Conservation (phyloP, 2,888 invertebrate species). For the Trichogramma dendrolimi region DNA sequence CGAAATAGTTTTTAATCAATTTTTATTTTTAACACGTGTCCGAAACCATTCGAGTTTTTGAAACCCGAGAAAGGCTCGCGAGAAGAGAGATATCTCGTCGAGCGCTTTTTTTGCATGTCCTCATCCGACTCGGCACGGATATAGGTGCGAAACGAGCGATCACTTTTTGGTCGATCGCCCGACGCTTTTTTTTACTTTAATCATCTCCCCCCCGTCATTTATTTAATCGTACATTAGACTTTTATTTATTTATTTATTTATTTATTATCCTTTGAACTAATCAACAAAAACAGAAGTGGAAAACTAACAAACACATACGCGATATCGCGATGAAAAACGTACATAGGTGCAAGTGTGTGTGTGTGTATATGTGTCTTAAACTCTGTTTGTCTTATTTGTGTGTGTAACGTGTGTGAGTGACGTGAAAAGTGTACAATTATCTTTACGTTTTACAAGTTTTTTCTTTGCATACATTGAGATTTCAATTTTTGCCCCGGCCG, state of each 20-base stretch:
- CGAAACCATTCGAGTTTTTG: slow-evolving; percentile 10
- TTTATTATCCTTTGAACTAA: slow-evolving; percentile 28
- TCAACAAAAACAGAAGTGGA: slow-evolving; percentile 30
- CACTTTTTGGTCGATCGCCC: slow-evolving; percentile 15
- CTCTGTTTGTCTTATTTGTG: slow-evolving; percentile 8
- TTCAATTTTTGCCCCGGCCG: not conserved
- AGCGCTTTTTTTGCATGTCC: slow-evolving; percentile 4
- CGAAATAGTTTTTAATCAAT: no score
- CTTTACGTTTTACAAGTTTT: slow-evolving; percentile 2
- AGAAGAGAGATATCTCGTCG: not conserved
- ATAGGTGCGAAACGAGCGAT: slow-evolving; percentile 12
- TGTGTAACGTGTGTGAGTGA: not conserved
- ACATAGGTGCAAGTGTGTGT: slow-evolving; percentile 19
- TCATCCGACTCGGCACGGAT: slow-evolving; percentile 25
- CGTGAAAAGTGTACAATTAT: no score
- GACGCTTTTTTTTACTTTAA: slow-evolving; percentile 11
- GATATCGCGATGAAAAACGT: slow-evolving; percentile 21
- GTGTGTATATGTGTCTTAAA: slow-evolving; percentile 4
- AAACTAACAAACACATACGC: slow-evolving; percentile 28
- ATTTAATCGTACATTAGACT: not conserved
- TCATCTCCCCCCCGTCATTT: no score
- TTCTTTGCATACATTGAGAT: not conserved
- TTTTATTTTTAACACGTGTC: not conserved
- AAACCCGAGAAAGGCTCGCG: slow-evolving; percentile 1
- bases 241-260: slow-evolving; percentile 3